phyloP scores from a whole-genome alignment of 2,113 vertebrate species.

The Tichodroma muraria region DNA sequence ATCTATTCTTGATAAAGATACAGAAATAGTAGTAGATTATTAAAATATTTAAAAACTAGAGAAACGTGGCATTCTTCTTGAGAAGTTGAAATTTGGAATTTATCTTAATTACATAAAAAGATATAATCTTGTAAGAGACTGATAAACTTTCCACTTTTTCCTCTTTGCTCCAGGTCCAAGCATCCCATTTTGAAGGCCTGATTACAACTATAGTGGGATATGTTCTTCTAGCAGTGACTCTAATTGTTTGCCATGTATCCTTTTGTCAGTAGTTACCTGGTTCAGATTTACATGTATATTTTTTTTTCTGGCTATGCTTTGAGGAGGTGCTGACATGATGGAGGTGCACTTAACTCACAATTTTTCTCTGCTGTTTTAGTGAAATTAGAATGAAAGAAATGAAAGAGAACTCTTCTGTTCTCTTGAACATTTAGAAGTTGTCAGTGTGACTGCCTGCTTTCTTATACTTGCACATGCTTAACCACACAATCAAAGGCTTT shows the following conservation, averaged over 20 bases:
- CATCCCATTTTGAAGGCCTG: constrained; percentile 94
- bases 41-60: background rate
- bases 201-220: constrained; percentile 95
- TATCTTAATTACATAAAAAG: background rate
- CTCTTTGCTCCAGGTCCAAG: constrained; percentile 78
- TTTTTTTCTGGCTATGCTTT: background rate
- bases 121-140: background rate
- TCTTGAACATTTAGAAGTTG: background rate
- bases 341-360: background rate
- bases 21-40: background rate
- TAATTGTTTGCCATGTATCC: constrained; percentile 97
- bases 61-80: background rate
- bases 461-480: background rate
- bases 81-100: background rate
- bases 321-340: background rate
- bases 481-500: background rate
- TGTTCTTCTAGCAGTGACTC: constrained; percentile 86
- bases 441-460: background rate
- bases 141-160: background rate
- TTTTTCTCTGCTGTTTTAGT: background rate
- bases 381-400: background rate
- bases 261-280: constrained; percentile 36
- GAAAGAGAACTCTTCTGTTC: background rate
- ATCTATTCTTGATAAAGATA: background rate
- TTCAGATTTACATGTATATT: background rate